These are phyloP conservation scores for Drosophila paulistorum DNA, from an alignment of 1,140 invertebrate species.

Conservation along the genomic window DNA sequence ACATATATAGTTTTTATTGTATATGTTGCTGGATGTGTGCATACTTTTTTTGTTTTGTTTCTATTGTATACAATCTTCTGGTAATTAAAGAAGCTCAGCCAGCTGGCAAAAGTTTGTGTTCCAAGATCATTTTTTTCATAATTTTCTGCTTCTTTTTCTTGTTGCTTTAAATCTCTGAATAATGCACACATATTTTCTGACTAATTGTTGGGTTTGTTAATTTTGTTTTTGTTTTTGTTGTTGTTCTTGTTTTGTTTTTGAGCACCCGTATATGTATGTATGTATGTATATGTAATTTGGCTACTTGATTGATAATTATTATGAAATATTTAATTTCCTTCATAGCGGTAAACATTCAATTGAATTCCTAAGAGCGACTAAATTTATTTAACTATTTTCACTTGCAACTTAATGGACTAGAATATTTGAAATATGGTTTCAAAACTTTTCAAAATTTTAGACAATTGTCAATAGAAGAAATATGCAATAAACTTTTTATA, in stretches of 20 bases:
- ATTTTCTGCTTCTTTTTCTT: neutral
- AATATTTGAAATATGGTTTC: no score
- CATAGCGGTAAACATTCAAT: neutral
- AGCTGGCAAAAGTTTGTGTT: constrained; percentile 22
- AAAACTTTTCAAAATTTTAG: no score
- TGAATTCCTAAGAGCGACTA: no score
- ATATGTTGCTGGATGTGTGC: constrained; percentile 17
- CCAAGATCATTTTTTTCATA: neutral
- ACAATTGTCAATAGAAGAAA: no score
- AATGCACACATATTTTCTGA: constrained; percentile 7
- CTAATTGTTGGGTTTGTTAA: constrained; percentile 1
- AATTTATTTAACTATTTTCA: no score
- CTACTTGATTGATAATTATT: constrained; percentile 2
- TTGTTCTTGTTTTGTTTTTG: neutral
- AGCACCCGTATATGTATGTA: neutral
- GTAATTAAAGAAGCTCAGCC: constrained; percentile 28
- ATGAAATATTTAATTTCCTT: neutral
- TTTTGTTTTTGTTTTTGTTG: no score
- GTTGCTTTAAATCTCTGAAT: constrained; percentile 9
- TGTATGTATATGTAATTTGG: neutral
- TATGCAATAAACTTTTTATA: no score
- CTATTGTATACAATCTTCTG: constrained; percentile 17
- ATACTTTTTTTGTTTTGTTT: constrained; percentile 37
- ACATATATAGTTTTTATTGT: constrained; percentile 31
- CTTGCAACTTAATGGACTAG: no score